Conservation (phyloP, 2,113 vertebrate species). For the Manacus vitellinus region DNA sequence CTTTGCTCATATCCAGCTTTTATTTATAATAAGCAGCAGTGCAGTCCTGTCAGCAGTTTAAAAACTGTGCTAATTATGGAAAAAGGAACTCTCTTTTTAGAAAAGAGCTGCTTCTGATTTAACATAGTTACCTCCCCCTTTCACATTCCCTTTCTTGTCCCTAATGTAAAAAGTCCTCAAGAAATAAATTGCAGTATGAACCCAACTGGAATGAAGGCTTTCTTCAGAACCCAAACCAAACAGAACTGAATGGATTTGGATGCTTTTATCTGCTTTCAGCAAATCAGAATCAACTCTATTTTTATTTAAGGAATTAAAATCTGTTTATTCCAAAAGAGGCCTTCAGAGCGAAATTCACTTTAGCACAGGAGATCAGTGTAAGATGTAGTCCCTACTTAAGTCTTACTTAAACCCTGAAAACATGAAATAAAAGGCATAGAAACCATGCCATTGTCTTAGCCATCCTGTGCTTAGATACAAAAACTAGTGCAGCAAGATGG, state of each 20-base stretch:
- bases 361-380: not conserved
- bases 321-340: constrained; percentile 10
- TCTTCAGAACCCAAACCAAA: constrained; percentile 57
- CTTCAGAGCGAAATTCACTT: not conserved
- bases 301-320: constrained; percentile 31
- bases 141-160: constrained; percentile 15
- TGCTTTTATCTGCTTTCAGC: constrained; percentile 29
- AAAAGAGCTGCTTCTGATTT: constrained; percentile 46
- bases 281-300: constrained; percentile 19
- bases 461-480: not conserved
- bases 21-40: not conserved
- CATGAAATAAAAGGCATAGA: not conserved
- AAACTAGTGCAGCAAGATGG: not conserved
- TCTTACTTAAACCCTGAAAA: not conserved
- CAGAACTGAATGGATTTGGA: constrained; percentile 16
- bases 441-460: not conserved
- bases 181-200: constrained; percentile 54
- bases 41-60: constrained; percentile 32
- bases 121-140: constrained; percentile 32
- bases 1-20: constrained; percentile 44
- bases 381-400: not conserved
- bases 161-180: constrained; percentile 7
- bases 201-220: constrained; percentile 1
- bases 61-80: constrained; percentile 15
- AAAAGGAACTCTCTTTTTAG: constrained; percentile 17